These are phyloP conservation scores for Connochaetes taurinus DNA, from an alignment of 2,113 vertebrate species.

Conservation along the genomic window DNA sequence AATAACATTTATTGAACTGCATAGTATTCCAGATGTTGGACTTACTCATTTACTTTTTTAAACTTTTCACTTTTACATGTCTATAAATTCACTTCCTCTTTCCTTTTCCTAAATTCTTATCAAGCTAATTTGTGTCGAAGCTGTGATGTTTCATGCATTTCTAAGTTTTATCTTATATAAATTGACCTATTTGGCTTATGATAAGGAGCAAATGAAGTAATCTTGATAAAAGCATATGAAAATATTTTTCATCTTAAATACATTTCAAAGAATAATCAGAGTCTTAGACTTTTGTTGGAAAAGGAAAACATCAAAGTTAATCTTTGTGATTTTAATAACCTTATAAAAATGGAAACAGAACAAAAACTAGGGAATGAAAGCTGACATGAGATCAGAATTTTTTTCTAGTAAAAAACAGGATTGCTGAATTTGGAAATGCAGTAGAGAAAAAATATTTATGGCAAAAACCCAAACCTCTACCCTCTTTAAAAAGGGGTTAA, in stretches of 20 bases:
- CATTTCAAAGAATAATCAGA: neutral
- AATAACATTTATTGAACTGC: neutral
- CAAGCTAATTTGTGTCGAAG: neutral
- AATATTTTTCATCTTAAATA: slow-evolving; percentile 10
- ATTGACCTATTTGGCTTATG: neutral
- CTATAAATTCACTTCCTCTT: neutral
- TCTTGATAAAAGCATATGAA: neutral
- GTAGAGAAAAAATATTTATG: neutral
- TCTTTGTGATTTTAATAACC: neutral
- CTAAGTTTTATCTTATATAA: neutral
- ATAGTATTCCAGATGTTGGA: neutral
- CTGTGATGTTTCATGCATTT: neutral
- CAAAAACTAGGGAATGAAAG: neutral
- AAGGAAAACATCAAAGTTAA: neutral
- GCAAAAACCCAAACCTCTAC: neutral
- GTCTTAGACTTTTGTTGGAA: neutral
- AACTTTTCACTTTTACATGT: neutral
- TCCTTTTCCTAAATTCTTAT: neutral
- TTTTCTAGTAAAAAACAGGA: neutral
- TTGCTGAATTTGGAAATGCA: neutral
- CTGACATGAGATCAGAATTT: neutral
- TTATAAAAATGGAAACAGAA: neutral
- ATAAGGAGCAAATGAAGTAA: neutral
- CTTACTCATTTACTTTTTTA: slow-evolving; percentile 2
- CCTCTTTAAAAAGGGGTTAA: neutral